Conservation (phyloP, 1,140 invertebrate species). For the Procambarus clarkii region DNA sequence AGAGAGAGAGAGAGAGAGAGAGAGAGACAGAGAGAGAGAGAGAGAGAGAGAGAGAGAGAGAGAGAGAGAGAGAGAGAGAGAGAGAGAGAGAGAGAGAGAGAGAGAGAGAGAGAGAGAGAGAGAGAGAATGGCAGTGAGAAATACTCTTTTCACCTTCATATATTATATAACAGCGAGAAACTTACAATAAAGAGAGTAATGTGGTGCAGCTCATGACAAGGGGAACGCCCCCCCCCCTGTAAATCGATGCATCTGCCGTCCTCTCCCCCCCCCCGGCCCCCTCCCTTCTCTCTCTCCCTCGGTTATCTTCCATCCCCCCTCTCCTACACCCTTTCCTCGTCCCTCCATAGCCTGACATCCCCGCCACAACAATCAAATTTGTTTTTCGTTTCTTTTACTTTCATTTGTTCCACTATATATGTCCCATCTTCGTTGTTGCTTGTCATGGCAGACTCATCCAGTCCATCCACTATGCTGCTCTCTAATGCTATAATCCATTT, state of each 20-base stretch:
- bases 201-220: neutral
- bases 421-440: too few relatives aligned
- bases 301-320: neutral
- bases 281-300: neutral
- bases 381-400: conserved; percentile 7
- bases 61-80: too few relatives aligned
- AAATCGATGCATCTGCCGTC: conserved; percentile 31
- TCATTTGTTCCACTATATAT: neutral
- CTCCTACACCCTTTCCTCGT: neutral
- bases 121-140: neutral
- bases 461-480: too few relatives aligned
- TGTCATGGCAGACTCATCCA: too few relatives aligned
- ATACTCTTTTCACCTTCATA: too few relatives aligned
- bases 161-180: neutral
- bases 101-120: conserved; percentile 43
- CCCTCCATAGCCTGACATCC: neutral
- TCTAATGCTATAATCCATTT: too few relatives aligned
- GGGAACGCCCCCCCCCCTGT: conserved; percentile 6
- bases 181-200: conserved; percentile 12
- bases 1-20: too few relatives aligned
- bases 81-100: neutral
- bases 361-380: neutral
- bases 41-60: too few relatives aligned
- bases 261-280: neutral
- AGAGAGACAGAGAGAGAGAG: too few relatives aligned